Conservation (phyloP, 2,888 invertebrate genomes). For the Coelopa pilipes region DNA sequence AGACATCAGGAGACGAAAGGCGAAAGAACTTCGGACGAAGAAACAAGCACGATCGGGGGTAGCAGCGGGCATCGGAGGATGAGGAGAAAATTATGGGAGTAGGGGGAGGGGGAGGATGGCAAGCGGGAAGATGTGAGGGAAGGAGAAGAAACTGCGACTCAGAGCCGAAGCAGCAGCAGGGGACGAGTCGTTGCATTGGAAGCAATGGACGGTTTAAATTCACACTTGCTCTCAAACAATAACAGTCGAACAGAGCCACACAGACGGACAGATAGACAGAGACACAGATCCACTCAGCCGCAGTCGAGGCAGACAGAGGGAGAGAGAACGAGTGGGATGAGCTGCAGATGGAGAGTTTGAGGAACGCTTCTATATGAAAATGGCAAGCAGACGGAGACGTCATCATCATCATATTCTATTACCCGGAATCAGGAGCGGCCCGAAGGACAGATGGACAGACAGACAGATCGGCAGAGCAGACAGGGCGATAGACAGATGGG, state of each 20-base stretch:
- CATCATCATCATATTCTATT: slow-evolving; percentile 14
- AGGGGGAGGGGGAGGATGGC: too few relatives aligned
- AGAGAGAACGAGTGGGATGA: neutral
- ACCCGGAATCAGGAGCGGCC: neutral
- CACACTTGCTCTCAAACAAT: neutral
- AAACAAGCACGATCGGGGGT: too few relatives aligned
- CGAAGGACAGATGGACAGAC: neutral
- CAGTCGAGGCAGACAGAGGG: neutral
- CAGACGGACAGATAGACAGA: neutral
- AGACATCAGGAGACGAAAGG: neutral
- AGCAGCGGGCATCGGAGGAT: too few relatives aligned
- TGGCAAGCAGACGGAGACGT: neutral
- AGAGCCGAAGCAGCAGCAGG: too few relatives aligned
- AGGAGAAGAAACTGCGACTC: too few relatives aligned
- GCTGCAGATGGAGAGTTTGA: neutral
- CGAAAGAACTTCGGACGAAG: too few relatives aligned
- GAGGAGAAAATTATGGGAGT: too few relatives aligned
- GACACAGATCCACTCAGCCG: too few relatives aligned
- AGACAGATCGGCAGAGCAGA: neutral
- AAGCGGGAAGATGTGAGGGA: too few relatives aligned
- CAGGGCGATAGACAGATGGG: too few relatives aligned
- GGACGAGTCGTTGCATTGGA: neutral
- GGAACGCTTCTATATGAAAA: neutral
- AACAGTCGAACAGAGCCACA: slow-evolving; percentile 20
- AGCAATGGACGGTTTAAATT: slow-evolving; percentile 11